These are phyloP conservation scores for Pseudonaja textilis DNA, from an alignment of 2,113 vertebrate species.

Conservation along the genomic window DNA sequence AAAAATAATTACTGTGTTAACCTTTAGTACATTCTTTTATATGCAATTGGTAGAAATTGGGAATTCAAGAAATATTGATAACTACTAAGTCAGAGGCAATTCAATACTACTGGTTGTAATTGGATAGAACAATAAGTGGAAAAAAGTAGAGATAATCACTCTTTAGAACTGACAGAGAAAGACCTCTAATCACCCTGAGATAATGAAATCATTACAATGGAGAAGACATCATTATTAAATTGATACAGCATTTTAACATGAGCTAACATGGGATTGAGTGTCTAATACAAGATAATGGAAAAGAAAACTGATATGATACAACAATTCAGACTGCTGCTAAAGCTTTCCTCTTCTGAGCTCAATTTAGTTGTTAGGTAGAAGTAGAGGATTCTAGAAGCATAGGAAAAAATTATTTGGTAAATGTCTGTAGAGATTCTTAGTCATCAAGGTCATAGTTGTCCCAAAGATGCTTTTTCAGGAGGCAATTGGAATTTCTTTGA, in stretches of 20 bases:
- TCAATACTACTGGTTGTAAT: conserved; percentile 32
- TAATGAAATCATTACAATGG: conserved; percentile 43
- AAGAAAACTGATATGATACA: not conserved
- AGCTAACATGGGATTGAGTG: conserved; percentile 19
- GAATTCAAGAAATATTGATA: not conserved
- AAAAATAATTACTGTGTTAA: not conserved
- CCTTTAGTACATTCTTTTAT: not conserved
- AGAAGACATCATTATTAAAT: conserved; percentile 15
- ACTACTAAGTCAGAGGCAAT: not conserved
- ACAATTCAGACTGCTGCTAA: not conserved
- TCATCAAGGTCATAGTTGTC: no score
- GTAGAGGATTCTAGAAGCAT: not conserved
- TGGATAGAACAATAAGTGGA: conserved; percentile 13
- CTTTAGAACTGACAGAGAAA: conserved; percentile 46
- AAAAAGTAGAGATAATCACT: conserved; percentile 43
- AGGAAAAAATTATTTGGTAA: not conserved
- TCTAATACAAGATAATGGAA: not conserved
- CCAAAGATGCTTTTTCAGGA: no score
- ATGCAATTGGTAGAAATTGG: not conserved
- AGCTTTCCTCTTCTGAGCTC: not conserved
- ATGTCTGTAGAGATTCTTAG: not conserved
- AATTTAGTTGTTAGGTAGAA: not conserved
- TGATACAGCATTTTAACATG: conserved; percentile 12
- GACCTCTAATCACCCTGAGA: conserved; percentile 54
- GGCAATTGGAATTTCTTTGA: not conserved